Evolutionary conservation across 2,113 vertebrate genomes (phyloP).

Genomic region (Dicrurus megarhynchus): DNA sequence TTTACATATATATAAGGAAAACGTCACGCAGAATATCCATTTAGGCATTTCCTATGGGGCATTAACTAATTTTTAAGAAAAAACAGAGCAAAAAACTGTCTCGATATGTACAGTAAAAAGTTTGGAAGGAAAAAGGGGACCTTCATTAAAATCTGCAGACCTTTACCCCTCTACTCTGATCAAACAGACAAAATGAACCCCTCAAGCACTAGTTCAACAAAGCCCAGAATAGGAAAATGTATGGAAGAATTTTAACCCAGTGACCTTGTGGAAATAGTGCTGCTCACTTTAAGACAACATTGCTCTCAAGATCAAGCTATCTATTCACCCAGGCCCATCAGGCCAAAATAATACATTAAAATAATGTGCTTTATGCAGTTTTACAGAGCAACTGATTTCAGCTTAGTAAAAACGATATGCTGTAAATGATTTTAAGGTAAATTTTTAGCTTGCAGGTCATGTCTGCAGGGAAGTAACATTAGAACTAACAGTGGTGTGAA

Average conservation of each 20-base stretch:
- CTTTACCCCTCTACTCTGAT: background rate
- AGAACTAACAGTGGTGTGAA: conserved; percentile 31
- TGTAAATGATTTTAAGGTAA: conserved; percentile 45
- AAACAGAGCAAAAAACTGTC: background rate
- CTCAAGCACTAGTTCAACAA: background rate
- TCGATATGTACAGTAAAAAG: background rate
- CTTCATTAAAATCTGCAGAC: background rate
- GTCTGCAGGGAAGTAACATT: conserved; percentile 43
- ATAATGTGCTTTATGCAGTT: background rate
- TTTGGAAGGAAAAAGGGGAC: background rate
- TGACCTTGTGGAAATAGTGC: background rate
- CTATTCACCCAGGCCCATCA: background rate
- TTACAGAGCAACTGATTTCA: background rate
- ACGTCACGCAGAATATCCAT: background rate
- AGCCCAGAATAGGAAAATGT: background rate
- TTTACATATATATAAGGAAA: conserved; percentile 46
- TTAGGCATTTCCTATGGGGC: background rate
- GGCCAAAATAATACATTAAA: background rate
- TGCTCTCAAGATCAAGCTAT: background rate
- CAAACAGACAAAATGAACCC: background rate
- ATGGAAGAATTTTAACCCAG: background rate
- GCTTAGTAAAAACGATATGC: conserved; percentile 14
- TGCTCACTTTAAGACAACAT: background rate
- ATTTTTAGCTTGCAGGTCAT: conserved; percentile 41
- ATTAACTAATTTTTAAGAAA: conserved; percentile 26